phyloP scores from a whole-genome alignment of 2,113 vertebrate species.

The Ovibos moschatus region DNA sequence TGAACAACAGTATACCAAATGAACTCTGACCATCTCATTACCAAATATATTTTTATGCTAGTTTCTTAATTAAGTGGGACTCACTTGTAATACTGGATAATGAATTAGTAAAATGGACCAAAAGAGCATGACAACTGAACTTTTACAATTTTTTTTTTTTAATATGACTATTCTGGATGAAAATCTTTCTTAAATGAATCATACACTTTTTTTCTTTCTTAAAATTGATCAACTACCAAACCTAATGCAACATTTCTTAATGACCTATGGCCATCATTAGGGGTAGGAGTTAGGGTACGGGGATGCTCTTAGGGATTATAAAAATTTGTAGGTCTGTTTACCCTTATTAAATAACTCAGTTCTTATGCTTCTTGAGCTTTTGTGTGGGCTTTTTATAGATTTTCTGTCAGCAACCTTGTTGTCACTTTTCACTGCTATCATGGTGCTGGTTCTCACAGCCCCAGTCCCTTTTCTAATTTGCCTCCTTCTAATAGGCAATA shows the following conservation, averaged over 20 bases:
- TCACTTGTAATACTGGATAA: not conserved
- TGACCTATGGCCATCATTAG: not conserved
- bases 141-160: not conserved
- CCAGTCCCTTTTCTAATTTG: not conserved
- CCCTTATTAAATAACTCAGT: not conserved
- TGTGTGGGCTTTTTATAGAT: not conserved
- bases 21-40: not conserved
- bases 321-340: not conserved
- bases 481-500: not conserved
- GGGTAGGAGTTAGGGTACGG: not conserved
- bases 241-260: not conserved
- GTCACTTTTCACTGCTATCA: not conserved
- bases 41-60: not conserved
- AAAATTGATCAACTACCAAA: not conserved
- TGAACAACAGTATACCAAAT: not conserved
- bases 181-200: not conserved
- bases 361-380: not conserved
- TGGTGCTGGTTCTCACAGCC: not conserved
- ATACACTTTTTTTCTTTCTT: not conserved
- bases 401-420: not conserved
- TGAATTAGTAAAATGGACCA: not conserved
- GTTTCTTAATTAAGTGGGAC: not conserved
- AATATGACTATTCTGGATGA: not conserved
- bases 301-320: not conserved
- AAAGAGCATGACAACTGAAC: not conserved